Evolutionary conservation across 2,888 invertebrate species (phyloP), one percentile per base, ranked within the genome.

Genomic region (Ophion slaviceki): DNA sequence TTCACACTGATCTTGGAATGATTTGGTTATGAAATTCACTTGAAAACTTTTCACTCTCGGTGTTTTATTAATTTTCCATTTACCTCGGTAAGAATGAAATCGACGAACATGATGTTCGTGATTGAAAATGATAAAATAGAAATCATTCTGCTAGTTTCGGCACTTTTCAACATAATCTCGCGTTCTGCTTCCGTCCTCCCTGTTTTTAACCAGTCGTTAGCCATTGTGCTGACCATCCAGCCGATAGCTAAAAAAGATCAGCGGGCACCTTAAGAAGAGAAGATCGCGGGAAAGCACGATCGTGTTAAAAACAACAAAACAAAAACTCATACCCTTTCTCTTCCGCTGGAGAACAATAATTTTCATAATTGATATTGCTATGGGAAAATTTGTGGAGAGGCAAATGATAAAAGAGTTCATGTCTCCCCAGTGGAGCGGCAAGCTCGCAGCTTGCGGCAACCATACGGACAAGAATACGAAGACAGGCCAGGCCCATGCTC

Each of bases 381-480:
- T 84, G 0, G 91, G 88, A 32, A 91, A 86, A 62, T 90, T 91
- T 47, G 88, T 84, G 0, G 91, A 89, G 1, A 91, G 77, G 75
- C 91, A 91, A 40, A 90, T 90, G 8, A 91, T 82, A 32, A 89
- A 77, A 40, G 85, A 62, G 20, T 89, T 86, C 72, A 91, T 86
- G 62, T 91, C 83, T 4, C 84, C 85, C 88, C 88, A 89, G 4
- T 88, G n/a, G 47, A 68, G 24, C 17, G 74, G 24, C 20, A 87
- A 68, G n/a, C 84, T 87, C 1, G 86, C 86, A 64, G 85, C 79
- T 66, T 87, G 88, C 3, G 88, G 88, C 17, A 86, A 53, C 79
- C 84, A 88, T 11, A 87, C 84, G 2, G 77, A 70, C 5, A 76
- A 10, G 7, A 86, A 84, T 71, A 87, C 74, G 24, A 64, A 45